Evolutionary conservation across 2,797 vertebrate genomes (phyloP).

Genomic region (Sciurus carolinensis): DNA sequence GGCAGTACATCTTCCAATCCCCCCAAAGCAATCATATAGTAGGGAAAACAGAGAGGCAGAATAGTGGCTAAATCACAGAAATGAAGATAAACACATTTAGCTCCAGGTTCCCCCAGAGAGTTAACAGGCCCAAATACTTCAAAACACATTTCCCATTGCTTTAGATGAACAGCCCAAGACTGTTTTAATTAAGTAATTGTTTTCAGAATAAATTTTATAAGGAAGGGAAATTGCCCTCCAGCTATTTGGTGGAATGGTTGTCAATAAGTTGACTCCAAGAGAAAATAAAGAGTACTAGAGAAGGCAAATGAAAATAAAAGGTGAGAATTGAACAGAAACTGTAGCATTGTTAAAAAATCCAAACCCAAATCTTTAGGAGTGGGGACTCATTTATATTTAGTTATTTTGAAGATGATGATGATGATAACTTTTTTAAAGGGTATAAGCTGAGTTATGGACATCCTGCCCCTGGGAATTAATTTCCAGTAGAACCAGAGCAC

Average conservation of each 20-base stretch:
- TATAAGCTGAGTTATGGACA: not conserved
- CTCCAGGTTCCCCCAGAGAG: not conserved
- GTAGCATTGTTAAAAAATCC: not conserved
- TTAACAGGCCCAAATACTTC: not conserved
- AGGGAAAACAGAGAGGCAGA: not conserved
- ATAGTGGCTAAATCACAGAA: not conserved
- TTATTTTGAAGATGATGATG: not conserved
- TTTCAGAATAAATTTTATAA: not conserved
- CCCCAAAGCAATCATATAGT: not conserved
- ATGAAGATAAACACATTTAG: not conserved
- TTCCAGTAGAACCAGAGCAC: not conserved
- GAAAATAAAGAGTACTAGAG: slow-evolving; percentile 29
- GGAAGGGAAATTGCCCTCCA: not conserved
- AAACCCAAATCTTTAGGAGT: not conserved
- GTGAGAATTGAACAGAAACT: not conserved
- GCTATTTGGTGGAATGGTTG: not conserved
- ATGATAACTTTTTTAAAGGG: not conserved
- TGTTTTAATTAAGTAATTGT: not conserved
- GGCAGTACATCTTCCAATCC: not conserved
- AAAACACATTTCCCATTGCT: not conserved
- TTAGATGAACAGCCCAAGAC: not conserved
- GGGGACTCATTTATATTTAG: not conserved
- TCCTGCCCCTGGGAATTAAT: not conserved
- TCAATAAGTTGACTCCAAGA: not conserved
- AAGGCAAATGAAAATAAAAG: not conserved